A percentile compares a stretch with the other conserved stretches of the same genome.
These are phyloP conservation scores for Pristionchus exspectatus DNA, from an alignment of 2,888 invertebrate genomes.

Conservation along the genomic window DNA sequence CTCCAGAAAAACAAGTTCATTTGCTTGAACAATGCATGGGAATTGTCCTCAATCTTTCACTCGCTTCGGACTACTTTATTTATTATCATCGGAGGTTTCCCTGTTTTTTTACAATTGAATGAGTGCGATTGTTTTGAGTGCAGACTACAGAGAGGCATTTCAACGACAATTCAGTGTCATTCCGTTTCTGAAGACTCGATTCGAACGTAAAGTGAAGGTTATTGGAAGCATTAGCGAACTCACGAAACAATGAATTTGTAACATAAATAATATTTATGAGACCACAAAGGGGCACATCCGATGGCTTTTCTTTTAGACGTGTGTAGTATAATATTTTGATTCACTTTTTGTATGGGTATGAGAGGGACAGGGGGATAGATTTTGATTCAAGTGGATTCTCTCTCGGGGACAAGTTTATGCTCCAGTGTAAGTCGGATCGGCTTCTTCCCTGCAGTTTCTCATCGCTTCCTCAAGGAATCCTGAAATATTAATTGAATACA, in stretches of 20 bases:
- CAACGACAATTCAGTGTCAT: background rate
- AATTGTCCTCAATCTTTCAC: background rate
- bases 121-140: background rate
- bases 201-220: too few species aligned
- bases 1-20: background rate
- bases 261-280: background rate
- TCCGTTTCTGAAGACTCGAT: background rate
- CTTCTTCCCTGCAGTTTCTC: slow-evolving; percentile 75
- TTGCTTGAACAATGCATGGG: background rate
- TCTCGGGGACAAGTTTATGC: background rate
- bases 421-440: slow-evolving; percentile 42
- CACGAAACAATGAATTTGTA: background rate
- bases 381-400: background rate
- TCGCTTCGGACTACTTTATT: background rate
- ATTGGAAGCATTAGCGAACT: background rate
- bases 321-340: background rate
- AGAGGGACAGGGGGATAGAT: background rate
- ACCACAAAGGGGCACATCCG: background rate
- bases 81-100: background rate
- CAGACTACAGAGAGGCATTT: background rate
- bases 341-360: background rate
- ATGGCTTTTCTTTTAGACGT: background rate
- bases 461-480: slow-evolving; percentile 75
- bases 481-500: background rate
- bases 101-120: background rate